phyloP scores from a whole-genome alignment of 2,113 vertebrate species.

The Pica pica region DNA sequence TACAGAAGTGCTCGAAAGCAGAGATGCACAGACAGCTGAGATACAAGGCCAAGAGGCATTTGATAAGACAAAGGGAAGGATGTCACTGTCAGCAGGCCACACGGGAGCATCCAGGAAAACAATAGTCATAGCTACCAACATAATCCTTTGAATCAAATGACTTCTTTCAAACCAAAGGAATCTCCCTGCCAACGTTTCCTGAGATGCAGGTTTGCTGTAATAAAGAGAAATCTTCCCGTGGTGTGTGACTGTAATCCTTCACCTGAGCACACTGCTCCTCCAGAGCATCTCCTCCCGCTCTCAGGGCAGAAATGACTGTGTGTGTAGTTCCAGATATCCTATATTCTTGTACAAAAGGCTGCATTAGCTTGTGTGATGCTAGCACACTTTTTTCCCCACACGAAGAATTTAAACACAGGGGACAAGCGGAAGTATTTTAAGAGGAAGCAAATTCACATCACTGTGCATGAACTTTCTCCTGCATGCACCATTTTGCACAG shows the following conservation, averaged over 20 bases:
- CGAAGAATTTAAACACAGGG: not conserved
- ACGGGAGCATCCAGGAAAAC: not conserved
- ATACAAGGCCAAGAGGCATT: not conserved
- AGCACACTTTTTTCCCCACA: not conserved
- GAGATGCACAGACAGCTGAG: not conserved
- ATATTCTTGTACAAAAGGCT: not conserved
- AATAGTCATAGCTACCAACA: not conserved
- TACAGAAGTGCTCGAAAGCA: not conserved
- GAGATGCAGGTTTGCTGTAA: not conserved
- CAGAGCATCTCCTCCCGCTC: not conserved
- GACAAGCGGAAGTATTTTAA: not conserved
- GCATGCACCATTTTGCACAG: not conserved
- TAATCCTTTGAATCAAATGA: not conserved
- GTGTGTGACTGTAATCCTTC: not conserved
- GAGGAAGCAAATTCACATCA: not conserved
- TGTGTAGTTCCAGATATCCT: not conserved
- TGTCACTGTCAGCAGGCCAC: not conserved
- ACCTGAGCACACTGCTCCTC: not conserved
- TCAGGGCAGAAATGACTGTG: not conserved
- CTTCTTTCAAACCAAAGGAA: not conserved
- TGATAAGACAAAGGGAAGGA: not conserved
- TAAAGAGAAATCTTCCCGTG: not conserved
- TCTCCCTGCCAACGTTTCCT: not conserved
- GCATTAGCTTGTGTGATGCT: not conserved
- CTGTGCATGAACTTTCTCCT: not conserved